Conservation (phyloP, 1,140 invertebrate genomes). For the Drosophila sturtevanti region DNA sequence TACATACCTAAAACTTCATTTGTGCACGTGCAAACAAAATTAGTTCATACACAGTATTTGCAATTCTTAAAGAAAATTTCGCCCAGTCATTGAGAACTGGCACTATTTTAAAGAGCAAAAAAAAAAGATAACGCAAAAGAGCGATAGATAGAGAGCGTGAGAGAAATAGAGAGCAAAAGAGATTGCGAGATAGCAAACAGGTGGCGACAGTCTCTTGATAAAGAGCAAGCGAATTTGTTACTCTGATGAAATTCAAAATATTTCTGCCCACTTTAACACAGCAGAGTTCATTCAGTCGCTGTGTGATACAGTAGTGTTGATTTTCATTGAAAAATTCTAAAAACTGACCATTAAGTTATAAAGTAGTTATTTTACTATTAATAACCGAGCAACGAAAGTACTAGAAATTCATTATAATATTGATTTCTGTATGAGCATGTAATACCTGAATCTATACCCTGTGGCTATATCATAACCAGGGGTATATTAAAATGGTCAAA, state of each 20-base stretch:
- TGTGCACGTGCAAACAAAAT: conserved; percentile 1
- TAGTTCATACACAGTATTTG: too few species aligned
- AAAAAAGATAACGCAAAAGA: not conserved
- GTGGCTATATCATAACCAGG: too few species aligned
- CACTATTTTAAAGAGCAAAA: not conserved
- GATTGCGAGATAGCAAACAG: not conserved
- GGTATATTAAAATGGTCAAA: too few species aligned
- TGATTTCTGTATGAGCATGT: not conserved
- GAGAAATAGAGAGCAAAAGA: not conserved
- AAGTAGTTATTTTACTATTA: too few species aligned
- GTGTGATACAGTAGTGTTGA: not conserved
- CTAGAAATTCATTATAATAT: not conserved
- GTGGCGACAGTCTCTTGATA: not conserved
- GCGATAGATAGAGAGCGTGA: too few species aligned
- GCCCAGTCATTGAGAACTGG: not conserved
- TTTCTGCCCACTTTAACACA: not conserved
- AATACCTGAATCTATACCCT: too few species aligned
- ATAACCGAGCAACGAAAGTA: not conserved
- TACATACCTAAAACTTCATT: not conserved
- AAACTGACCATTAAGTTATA: not conserved
- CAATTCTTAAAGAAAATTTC: not conserved
- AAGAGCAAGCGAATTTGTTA: conserved; percentile 10
- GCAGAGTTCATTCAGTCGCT: not conserved
- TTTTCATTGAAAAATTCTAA: not conserved
- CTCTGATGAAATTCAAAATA: conserved; percentile 15